Base-by-base conservation (phyloP, 2,113 vertebrate species). In the Dromaius novaehollandiae region DNA sequence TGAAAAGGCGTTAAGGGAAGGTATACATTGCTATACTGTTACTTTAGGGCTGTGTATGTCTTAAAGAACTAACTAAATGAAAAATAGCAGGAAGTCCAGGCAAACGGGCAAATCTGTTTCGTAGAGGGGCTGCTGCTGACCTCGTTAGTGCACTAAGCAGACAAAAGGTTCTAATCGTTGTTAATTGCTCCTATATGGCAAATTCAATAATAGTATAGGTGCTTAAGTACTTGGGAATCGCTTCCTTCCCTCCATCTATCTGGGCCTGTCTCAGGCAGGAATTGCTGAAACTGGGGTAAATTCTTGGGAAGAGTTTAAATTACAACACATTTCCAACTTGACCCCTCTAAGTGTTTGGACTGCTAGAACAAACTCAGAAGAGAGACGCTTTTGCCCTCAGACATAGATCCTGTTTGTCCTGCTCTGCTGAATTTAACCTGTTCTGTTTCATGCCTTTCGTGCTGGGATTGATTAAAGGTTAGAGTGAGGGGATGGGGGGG, bases 381-480 rank as follows among this genome's bases (percentile, higher is more conserved):
- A 36, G 68, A 70, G 66, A 36, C 0, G 4, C 75, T 84, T 38
- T 82, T 94, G 65, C 70, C 92, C 71, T 94, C 0, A 0, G 89
- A 92, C 82, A 82, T 0, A 0, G 89, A 88, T 94, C 87, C 81
- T 83, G 78, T 96, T 94, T 91, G 82, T 94, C 92, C 58, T 78
- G 82, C 86, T 89, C 81, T 88, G 83, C 83, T 91, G 93, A 90
- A 53, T 85, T 83, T 50, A 56, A 65, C 84, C 56, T 68, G 78
- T 53, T 51, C 60, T 36, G 44, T 88, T 88, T 94, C 24, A 13
- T 78, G 68, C 22, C 82, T 13, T 92, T 63, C 20, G 1, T 78
- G 55, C 70, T 81, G 81, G 50, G 63, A 68, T 12, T 89, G 81
- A 58, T 32, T 65, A 69, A 63, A 76, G 77, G 38, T 82, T 40